Base-by-base conservation (phyloP, 2,888 invertebrate genomes). In the Agrochola macilenta region DNA sequence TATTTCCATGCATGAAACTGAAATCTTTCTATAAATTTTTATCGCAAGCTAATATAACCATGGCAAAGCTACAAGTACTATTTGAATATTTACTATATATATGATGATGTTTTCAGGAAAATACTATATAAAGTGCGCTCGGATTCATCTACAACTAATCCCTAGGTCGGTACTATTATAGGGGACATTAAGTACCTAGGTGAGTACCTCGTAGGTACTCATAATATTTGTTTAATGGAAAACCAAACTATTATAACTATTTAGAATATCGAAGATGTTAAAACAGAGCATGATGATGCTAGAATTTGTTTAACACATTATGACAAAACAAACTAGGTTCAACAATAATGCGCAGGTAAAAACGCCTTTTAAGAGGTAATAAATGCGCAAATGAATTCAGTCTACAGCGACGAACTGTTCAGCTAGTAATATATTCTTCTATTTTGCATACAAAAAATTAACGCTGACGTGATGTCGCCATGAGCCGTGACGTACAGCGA, bases 381-480 rank as follows among this genome's bases (percentile, higher is more conserved):
- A 76, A 74, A 76, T 72, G 74, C 12, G 69, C 69, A 72, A 86
- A 84, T 76, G 69, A 79, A 76, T 83, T 79, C 73, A 76, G 83
- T 83, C 64, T 69, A 86, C 75, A 69, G 60, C 72, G 64, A 58
- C 39, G 57, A 64, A 73, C 54, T 57, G 20, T 78, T 85, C 65
- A 66, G 35, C 11, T 58, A n/a, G 58, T 82, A 78, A 78, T 78
- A 64, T 78, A 82, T 85, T 85, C 83, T 35, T 74, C 72, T 80
- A 75, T 79, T 79, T 75, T 77, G 81, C 83, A 85, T 83, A 86
- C 65, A 85, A 82, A 76, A 79, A 72, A 63, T 64, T 69, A 23
- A 69, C 39, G 65, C 66, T 73, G 71, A 64, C 61, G 68, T 73
- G 43, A 79, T 73, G 72, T 74, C 74, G 72, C 58, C 74, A 64